Evolutionary conservation across 2,888 invertebrate species (phyloP), one percentile per base, ranked within the genome.

Genomic region (Drosophila colorata): DNA sequence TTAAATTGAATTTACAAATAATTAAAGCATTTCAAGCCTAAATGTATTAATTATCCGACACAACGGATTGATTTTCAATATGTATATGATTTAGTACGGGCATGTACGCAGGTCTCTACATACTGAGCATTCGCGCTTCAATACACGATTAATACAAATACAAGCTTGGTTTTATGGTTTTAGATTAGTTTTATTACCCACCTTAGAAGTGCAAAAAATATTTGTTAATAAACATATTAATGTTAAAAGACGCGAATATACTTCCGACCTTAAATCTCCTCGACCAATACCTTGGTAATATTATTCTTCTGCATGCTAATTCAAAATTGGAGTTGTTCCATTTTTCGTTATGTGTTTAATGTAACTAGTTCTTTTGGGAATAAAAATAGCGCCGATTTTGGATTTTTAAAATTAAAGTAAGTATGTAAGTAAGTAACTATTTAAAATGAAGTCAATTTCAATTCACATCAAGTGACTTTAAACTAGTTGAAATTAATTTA

Each of bases 221-320:
- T 67, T 67, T 72, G 38, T 52, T 70, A 51, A 58, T 46, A 56
- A 44, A 73, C 74, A 74, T 74, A 73, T 74, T 67, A 40, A 40
- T 52, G 28, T 51, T 31, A 48, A 40, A 57, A 57, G 52, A 55
- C 40, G 57, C 53, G 49, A 72, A 43, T 58, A 14, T 51, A 51
- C 40, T 55, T 57, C 38, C 9, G 46, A 59, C 60, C 41, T 56
- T 55, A 78, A 43, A 38, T 33, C 57, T 58, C 41, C 58, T 33
- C 68, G 78, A 63, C 63, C 57, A 74, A 73, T 46, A 68, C 68
- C 72, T 61, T 59, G 47, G 67, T 61, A 78, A 58, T 58, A 41
- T 69, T 69, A 73, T 78, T 73, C 78, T 78, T 74, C 64, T 55
- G 47, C 60, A 58, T 73, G 63, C 74, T 63, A 59, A 59, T 63